Evolutionary conservation across 2,888 invertebrate species (phyloP), one percentile per base, ranked within the genome.

Genomic region (Metacarcinus magister): DNA sequence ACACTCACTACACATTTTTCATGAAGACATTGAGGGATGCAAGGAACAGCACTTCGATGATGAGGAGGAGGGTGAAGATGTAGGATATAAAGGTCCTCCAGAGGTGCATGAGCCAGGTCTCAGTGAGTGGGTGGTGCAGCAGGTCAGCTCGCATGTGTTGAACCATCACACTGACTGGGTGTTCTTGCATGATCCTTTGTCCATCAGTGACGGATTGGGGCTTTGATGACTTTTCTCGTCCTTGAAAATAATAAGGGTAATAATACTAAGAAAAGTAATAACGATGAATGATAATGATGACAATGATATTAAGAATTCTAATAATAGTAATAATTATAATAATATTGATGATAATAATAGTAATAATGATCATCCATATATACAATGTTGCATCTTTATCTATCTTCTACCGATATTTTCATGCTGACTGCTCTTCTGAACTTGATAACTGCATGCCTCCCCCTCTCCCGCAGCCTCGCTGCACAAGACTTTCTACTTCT

Each of bases 111-210:
- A 95, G 93, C 95, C 93, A 95, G 39, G 60, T 60, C 1, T 93
- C 93, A 10, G 60, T 60, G 43, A 95, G 43, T 7, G 89, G 32
- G 44, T 95, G 95, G 13, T 93, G 90, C 23, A 95, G 95, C 60
- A 93, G 44, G 89, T 89, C 67, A 44, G 93, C 54, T 0, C 95
- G 60, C n/a, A 7, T 46, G 75, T 93, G 93, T n/a, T 60, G n/a
- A 13, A 90, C 44, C 95, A 95, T 95, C 95, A 95, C 89, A 3
- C 93, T 60, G 19, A 95, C 16, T 0, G 95, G 95, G 32, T 95
- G 95, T 0, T 87, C 28, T n/a, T 95, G 46, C 44, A 93, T 89
- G 90, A 93, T 90, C 48, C n/a, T 13, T 13, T 90, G 46, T n/a
- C 46, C 90, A 10, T 44, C 90, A 19, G 43, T 54, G 32, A 44